Conservation (phyloP, 2,888 invertebrate genomes). For the Rhodophaea formosa region DNA sequence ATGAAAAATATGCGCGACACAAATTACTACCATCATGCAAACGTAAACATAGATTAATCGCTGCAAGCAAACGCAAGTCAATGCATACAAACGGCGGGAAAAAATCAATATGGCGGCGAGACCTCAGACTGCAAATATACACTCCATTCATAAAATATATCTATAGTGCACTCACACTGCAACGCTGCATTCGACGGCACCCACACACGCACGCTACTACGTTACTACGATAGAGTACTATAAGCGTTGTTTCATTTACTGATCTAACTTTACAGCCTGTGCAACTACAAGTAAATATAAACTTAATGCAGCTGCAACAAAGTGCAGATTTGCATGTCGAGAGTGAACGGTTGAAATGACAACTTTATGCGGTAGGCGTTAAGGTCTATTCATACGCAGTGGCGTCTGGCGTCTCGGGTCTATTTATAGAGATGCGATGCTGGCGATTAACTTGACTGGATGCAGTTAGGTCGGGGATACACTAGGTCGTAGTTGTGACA, state of each 20-base stretch:
- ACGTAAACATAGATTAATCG: not conserved
- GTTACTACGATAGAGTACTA: conserved; percentile 75
- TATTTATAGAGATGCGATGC: conserved; percentile 67
- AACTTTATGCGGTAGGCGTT: conserved; percentile 35
- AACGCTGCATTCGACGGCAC: conserved; percentile 32
- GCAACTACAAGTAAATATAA: conserved; percentile 36
- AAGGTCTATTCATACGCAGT: conserved; percentile 31
- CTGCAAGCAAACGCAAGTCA: conserved; percentile 14
- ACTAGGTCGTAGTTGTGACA: conserved; percentile 18
- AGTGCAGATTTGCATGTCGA: conserved; percentile 30
- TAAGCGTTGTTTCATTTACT: conserved; percentile 73
- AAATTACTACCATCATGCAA: not conserved
- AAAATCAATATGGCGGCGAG: conserved; percentile 58
- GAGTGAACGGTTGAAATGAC: conserved; percentile 25
- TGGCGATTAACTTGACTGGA: conserved; percentile 54
- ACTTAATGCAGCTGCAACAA: conserved; percentile 34
- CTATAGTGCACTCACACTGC: conserved; percentile 46
- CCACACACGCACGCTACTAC: conserved; percentile 60
- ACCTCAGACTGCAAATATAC: conserved; percentile 52
- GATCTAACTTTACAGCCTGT: conserved; percentile 61
- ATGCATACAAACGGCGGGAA: conserved; percentile 30
- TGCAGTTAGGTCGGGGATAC: conserved; percentile 34
- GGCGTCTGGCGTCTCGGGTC: conserved; percentile 69
- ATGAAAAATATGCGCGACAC: not conserved
- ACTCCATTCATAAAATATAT: conserved; percentile 66